Evolutionary conservation across 2,888 invertebrate genomes (phyloP).

Genomic region (Cyclophora albipunctata): DNA sequence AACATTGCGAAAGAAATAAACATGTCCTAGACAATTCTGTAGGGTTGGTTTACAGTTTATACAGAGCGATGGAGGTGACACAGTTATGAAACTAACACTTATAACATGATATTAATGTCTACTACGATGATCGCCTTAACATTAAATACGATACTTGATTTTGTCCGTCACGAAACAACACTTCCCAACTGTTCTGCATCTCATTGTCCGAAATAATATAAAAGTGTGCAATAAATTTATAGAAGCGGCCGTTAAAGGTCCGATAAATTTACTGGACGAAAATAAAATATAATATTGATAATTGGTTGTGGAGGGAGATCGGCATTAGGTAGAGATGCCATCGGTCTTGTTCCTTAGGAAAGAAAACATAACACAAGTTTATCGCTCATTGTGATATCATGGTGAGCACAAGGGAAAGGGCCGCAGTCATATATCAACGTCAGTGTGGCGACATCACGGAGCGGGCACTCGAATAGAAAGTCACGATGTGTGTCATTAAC

Average conservation of each 20-base stretch:
- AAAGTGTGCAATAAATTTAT: slow-evolving; percentile 17
- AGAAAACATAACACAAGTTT: slow-evolving; percentile 56
- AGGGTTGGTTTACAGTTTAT: too few species aligned
- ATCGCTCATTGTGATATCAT: slow-evolving; percentile 24
- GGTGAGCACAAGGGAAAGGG: slow-evolving; percentile 10
- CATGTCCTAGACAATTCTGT: not conserved
- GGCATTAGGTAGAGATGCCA: slow-evolving; percentile 17
- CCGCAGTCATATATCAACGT: slow-evolving; percentile 21
- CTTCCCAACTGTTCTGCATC: slow-evolving; percentile 1
- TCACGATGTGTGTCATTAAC: slow-evolving; percentile 5
- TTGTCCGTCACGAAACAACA: slow-evolving; percentile 3
- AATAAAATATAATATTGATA: slow-evolving; percentile 30
- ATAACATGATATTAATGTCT: too few species aligned
- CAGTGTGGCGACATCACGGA: slow-evolving; percentile 33
- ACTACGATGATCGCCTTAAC: too few species aligned
- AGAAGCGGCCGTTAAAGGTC: slow-evolving; percentile 3
- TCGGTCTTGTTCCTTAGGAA: slow-evolving; percentile 52
- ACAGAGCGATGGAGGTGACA: too few species aligned
- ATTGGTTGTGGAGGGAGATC: slow-evolving; percentile 21
- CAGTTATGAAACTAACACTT: too few species aligned
- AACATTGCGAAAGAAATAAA: slow-evolving; percentile 3
- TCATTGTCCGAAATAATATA: too few species aligned
- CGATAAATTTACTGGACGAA: slow-evolving; percentile 33
- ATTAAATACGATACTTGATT: slow-evolving; percentile 16
- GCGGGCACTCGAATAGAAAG: slow-evolving; percentile 10